Evolutionary conservation across 2,888 invertebrate genomes (phyloP), one percentile per base, ranked within the genome.

Genomic region (Latheticus oryzae): DNA sequence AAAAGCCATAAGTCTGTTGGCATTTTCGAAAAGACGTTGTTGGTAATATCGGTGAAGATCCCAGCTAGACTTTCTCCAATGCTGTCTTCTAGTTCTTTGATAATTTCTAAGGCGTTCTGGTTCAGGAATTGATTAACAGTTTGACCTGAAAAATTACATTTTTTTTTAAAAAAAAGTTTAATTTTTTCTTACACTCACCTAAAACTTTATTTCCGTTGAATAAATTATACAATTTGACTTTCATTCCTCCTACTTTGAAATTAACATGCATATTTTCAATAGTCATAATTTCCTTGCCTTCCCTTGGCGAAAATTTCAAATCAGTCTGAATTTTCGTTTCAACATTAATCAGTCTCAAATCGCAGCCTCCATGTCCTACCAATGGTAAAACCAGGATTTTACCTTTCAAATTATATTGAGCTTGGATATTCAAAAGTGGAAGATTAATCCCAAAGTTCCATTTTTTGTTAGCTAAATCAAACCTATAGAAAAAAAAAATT

Each of bases 141-240:
- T 45, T 81, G 78, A 1, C 84, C 84, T 81, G 66, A 19, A 74
- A 74, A 3, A 19, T 5, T 19, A 19, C 3, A 5, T 19, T 19
- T 19, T 19, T 19, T 19, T 19, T 19, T 19, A 19, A 24, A 1
- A n/a, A 26, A 23, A 24, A 17, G 9, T 5, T 11, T 11, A 9
- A 0, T 11, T 1, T 24, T 40, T 63, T n/a, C n/a, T n/a, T n/a
- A n/a, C n/a, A n/a, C 72, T 73, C 72, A 82, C 82, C 82, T 63
- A 86, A 75, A 58, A 85, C 79, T 71, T 83, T 82, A 66, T 86
- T 86, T 35, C 86, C 86, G 69, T 85, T 85, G 70, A 86, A 86
- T 5, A 86, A 77, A 73, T 85, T 85, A 40, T 81, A 79, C 11
- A 86, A 73, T 59, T 83, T 80, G 12, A 84, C 80, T 8, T 81